A percentile compares a stretch with the other conserved stretches of the same genome.
phyloP scores from a whole-genome alignment of 2,797 vertebrate species.

The Cossypha polioptera region DNA sequence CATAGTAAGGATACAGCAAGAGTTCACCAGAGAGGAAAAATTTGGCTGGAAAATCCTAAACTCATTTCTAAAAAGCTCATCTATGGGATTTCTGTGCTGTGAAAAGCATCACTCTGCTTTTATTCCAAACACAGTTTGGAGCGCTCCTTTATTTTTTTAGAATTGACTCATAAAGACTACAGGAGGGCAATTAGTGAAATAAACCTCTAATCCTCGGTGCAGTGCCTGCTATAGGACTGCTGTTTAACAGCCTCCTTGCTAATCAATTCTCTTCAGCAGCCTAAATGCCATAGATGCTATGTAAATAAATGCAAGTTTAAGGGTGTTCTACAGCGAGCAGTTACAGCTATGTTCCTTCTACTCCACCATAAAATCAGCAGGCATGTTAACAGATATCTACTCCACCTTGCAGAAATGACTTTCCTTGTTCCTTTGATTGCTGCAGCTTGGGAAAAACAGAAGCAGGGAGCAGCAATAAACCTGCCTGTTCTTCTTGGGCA shows the following conservation, averaged over 20 bases:
- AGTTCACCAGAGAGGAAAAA: not conserved
- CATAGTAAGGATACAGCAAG: not conserved
- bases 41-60: not conserved
- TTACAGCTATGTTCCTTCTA: slow-evolving; percentile 16
- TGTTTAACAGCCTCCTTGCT: slow-evolving; percentile 60
- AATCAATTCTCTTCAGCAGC: slow-evolving; percentile 68
- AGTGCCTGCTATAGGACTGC: slow-evolving; percentile 35
- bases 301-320: slow-evolving; percentile 66
- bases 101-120: slow-evolving; percentile 7
- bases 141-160: slow-evolving; percentile 1
- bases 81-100: not conserved
- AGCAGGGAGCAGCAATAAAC: not conserved
- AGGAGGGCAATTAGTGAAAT: slow-evolving; percentile 65
- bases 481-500: not conserved
- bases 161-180: slow-evolving; percentile 54
- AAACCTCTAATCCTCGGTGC: slow-evolving; percentile 52
- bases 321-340: slow-evolving; percentile 30
- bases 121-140: slow-evolving; percentile 29
- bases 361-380: slow-evolving; percentile 55
- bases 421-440: slow-evolving; percentile 9
- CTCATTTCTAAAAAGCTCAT: not conserved
- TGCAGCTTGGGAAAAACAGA: not conserved
- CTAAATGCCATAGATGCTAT: slow-evolving; percentile 47
- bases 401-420: slow-evolving; percentile 37
- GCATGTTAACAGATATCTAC: slow-evolving; percentile 30